Evolutionary conservation across 2,888 invertebrate genomes (phyloP), one percentile per base, ranked within the genome.

Genomic region (Lordiphosa andalusiaca): DNA sequence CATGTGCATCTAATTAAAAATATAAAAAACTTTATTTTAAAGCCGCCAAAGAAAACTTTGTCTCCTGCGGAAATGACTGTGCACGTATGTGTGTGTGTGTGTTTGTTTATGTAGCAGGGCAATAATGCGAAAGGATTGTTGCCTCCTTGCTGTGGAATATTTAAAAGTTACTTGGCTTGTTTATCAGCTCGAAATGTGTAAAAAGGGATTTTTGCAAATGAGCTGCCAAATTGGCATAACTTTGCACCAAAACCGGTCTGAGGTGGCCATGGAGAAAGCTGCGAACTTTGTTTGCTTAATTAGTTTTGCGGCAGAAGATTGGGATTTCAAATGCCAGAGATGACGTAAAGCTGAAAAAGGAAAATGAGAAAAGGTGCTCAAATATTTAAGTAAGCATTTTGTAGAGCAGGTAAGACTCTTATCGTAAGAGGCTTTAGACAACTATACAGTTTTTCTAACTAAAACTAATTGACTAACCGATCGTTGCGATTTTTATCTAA

Each of bases 1-100:
- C 78, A 80, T 80, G 82, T 84, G 80, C 84, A 81, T 77, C 84
- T 80, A 81, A 80, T 80, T 80, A 80, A 80, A 84, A 82, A 80
- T 83, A 80, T 80, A 84, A 80, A 78, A 84, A 80, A 77, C 67
- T 77, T 77, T 77, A 80, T 69, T 77, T 80, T 73, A 84, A 84
- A 71, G 84, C 77, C 83, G 80, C 73, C 77, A 68, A 82, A 77
- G 81, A 76, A 82, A 77, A 77, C 59, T 80, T 77, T 83, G 77
- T 77, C 83, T 69, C 77, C 73, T 67, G 56, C 83, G 76, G 73
- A 83, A 82, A 54, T 49, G 53, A 63, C 33, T 36, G 30, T 42
- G 44, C 35, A 12, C 9, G 60, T 13, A 54, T 58, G 39, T 49
- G 46, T 42, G 7, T 19, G 52, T 47, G 16, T 25, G 49, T 46